phyloP scores from a whole-genome alignment of 2,888 invertebrate genomes.

The Lissocephala sabroskyi region DNA sequence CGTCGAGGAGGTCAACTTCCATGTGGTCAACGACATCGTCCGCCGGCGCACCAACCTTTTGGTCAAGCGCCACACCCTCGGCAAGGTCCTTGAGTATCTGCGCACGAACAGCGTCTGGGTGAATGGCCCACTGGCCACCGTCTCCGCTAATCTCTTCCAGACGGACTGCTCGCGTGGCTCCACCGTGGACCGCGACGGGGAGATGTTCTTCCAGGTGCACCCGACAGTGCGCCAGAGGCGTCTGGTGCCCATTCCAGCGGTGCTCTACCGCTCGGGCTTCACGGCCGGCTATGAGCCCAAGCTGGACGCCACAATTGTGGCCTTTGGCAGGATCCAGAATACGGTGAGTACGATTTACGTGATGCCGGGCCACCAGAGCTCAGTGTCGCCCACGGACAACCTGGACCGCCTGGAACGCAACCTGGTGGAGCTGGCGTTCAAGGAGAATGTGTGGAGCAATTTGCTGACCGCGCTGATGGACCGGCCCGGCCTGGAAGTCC shows the following conservation, averaged over 20 bases:
- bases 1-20: constrained; percentile 88
- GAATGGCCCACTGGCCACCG: constrained; percentile 84
- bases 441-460: constrained; percentile 82
- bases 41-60: constrained; percentile 85
- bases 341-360: constrained; percentile 85
- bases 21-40: constrained; percentile 86
- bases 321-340: constrained; percentile 81
- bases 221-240: constrained; percentile 85
- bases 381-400: constrained; percentile 84
- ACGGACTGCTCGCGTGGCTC: constrained; percentile 85
- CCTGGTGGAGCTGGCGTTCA: constrained; percentile 78
- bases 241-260: constrained; percentile 87
- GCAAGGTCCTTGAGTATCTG: constrained; percentile 83
- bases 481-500: constrained; percentile 84
- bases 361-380: constrained; percentile 89
- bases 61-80: constrained; percentile 84
- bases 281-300: constrained; percentile 89
- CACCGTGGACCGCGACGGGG: constrained; percentile 85
- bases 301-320: constrained; percentile 87
- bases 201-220: constrained; percentile 88
- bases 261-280: constrained; percentile 83
- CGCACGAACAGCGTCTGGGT: constrained; percentile 81
- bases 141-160: constrained; percentile 88
- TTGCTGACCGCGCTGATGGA: constrained; percentile 83
- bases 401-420: constrained; percentile 82